phyloP scores from a whole-genome alignment of 1,140 invertebrate genomes.

The Trinorchestia longiramus region DNA sequence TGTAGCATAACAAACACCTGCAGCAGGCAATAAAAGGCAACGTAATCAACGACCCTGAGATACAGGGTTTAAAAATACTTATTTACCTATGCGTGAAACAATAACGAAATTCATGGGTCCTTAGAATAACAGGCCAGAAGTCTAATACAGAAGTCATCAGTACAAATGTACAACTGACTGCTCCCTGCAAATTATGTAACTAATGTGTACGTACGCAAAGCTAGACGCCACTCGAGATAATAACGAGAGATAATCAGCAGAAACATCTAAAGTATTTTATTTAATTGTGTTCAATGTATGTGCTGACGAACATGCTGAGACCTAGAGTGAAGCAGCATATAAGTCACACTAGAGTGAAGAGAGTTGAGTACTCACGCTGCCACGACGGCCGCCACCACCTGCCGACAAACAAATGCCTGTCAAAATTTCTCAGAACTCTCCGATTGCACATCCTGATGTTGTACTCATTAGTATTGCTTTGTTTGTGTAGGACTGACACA shows the following conservation, averaged over 20 bases:
- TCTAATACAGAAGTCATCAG: too few relatives aligned
- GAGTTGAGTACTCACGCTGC: not conserved
- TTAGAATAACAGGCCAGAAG: not conserved
- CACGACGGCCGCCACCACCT: not conserved
- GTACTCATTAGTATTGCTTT: too few relatives aligned
- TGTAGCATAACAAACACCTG: not conserved
- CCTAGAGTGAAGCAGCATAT: not conserved
- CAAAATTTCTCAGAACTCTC: not conserved
- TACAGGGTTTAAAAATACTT: not conserved
- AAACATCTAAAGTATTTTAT: not conserved
- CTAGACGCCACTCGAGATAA: not conserved
- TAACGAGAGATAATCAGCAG: not conserved
- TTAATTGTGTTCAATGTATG: not conserved
- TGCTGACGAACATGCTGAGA: not conserved
- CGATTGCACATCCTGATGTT: too few relatives aligned
- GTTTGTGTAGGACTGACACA: too few relatives aligned
- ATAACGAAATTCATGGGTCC: not conserved
- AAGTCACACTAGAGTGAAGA: not conserved
- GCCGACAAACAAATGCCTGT: not conserved
- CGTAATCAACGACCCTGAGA: not conserved
- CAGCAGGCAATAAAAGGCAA: not conserved
- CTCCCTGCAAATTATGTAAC: not conserved
- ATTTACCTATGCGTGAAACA: not conserved
- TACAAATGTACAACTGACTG: too few relatives aligned
- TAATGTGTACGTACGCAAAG: not conserved